Evolutionary conservation across 2,113 vertebrate species (phyloP).

Genomic region (Glaucomys volans): DNA sequence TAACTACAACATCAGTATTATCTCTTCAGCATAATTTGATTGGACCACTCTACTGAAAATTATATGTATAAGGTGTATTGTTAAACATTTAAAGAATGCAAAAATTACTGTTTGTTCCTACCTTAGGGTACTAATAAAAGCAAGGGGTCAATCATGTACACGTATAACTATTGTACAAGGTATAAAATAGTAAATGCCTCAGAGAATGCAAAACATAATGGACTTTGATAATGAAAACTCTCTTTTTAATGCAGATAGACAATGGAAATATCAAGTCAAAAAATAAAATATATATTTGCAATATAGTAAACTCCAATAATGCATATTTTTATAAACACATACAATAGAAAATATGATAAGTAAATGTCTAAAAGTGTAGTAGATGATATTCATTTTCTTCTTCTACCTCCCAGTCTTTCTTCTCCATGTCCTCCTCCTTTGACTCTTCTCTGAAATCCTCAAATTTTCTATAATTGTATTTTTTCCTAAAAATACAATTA

Average conservation of each 20-base stretch:
- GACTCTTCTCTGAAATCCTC: background rate
- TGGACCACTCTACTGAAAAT: background rate
- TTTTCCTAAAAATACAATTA: background rate
- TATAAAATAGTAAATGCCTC: background rate
- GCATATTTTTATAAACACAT: background rate
- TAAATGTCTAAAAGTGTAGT: background rate
- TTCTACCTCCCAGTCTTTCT: background rate
- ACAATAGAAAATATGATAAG: background rate
- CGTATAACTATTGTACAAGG: background rate
- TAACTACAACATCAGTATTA: background rate
- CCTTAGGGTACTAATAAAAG: background rate
- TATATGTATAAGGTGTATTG: background rate
- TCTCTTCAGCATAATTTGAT: background rate
- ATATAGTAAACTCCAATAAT: background rate
- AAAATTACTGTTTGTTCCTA: slow-evolving; percentile 10
- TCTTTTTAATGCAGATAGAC: background rate
- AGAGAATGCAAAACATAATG: background rate
- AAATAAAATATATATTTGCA: background rate
- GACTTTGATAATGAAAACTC: background rate
- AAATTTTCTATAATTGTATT: background rate
- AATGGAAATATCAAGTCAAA: background rate
- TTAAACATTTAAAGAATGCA: slow-evolving; percentile 13
- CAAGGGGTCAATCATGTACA: background rate
- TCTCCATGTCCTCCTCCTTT: too few species aligned
- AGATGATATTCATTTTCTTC: background rate